These are phyloP conservation scores for Phataginus tetradactyla DNA, from an alignment of 2,797 vertebrate species.

Conservation along the genomic window DNA sequence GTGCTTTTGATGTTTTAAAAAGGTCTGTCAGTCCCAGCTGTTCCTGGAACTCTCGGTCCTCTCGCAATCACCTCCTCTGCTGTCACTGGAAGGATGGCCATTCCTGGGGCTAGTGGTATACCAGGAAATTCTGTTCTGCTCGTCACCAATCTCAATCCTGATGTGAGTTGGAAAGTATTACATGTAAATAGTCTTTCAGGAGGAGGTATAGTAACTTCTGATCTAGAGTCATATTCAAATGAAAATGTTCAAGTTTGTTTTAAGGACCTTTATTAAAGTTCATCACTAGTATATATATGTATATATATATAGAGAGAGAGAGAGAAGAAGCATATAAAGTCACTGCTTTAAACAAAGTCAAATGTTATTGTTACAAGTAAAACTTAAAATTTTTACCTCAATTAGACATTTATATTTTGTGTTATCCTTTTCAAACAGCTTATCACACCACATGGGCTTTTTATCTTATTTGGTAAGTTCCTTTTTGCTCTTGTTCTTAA, in stretches of 20 bases:
- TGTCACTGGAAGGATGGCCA: constrained; percentile 83
- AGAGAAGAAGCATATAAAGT: constrained; percentile 9
- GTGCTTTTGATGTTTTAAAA: constrained; percentile 68
- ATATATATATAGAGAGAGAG: too few species aligned
- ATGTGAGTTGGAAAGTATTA: constrained; percentile 86
- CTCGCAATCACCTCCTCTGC: constrained; percentile 82
- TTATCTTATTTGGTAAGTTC: constrained; percentile 94
- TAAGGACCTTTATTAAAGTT: constrained; percentile 42
- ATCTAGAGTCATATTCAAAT: constrained; percentile 3
- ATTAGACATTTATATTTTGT: constrained; percentile 66
- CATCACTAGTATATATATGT: background rate
- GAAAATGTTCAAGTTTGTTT: constrained; percentile 19
- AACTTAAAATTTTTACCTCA: constrained; percentile 44
- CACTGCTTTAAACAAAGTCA: constrained; percentile 33
- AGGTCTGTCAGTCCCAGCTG: constrained; percentile 86
- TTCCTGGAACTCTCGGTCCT: constrained; percentile 85
- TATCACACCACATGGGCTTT: constrained; percentile 91
- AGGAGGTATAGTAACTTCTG: background rate
- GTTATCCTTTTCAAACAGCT: constrained; percentile 87
- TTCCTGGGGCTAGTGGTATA: constrained; percentile 80
- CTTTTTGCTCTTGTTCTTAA: constrained; percentile 33
- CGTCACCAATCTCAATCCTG: constrained; percentile 92
- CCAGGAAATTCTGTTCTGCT: constrained; percentile 89
- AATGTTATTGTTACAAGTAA: background rate
- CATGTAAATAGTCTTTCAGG: constrained; percentile 44